These are phyloP conservation scores for Gasterosteus aculeatus DNA, from an alignment of 2,113 vertebrate species.

Conservation along the genomic window DNA sequence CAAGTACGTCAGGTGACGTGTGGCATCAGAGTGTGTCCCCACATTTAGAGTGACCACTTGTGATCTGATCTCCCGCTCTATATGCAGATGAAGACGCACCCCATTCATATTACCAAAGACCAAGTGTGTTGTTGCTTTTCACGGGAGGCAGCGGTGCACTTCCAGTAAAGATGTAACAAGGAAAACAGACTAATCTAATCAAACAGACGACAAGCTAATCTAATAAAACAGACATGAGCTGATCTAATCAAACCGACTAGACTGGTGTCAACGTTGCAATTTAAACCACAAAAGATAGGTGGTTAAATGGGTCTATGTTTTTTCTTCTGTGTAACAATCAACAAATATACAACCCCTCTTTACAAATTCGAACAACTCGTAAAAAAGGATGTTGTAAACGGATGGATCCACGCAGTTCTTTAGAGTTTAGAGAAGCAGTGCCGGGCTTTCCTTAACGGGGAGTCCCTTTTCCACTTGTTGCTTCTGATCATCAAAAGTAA, in stretches of 20 bases:
- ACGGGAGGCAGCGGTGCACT: neutral
- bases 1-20: too few relatives aligned
- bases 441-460: conserved; percentile 1
- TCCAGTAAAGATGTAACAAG: too few relatives aligned
- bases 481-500: conserved; percentile 43
- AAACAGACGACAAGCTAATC: neutral
- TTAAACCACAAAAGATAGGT: too few relatives aligned
- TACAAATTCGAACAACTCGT: neutral
- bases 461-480: neutral
- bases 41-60: too few relatives aligned
- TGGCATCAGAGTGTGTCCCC: too few relatives aligned
- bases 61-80: too few relatives aligned
- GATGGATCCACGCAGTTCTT: neutral
- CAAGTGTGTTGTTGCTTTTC: neutral
- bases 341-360: neutral
- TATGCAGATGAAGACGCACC: too few relatives aligned
- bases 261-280: too few relatives aligned
- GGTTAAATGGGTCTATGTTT: too few relatives aligned
- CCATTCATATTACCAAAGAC: too few relatives aligned
- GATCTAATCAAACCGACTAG: too few relatives aligned
- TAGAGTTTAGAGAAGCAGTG: neutral
- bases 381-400: neutral
- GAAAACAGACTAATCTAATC: neutral
- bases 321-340: neutral
- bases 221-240: too few relatives aligned